phyloP scores from a whole-genome alignment of 2,113 vertebrate species.

The Prunella himalayana region DNA sequence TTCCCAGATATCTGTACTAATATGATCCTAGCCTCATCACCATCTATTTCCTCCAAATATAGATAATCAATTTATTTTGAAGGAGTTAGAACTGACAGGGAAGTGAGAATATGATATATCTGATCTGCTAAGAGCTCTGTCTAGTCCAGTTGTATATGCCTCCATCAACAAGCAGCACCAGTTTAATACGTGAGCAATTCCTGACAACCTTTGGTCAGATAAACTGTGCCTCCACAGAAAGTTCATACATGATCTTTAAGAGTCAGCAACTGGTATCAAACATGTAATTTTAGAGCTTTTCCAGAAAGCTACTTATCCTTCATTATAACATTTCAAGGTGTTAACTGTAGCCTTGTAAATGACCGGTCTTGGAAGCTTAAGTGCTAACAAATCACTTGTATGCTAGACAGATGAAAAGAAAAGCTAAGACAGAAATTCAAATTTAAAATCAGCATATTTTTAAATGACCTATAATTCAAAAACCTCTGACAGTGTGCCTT shows the following conservation, averaged over 20 bases:
- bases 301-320: not conserved
- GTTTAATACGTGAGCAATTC: not conserved
- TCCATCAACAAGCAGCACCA: not conserved
- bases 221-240: not conserved
- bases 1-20: not conserved
- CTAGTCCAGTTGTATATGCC: not conserved
- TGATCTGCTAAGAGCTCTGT: not conserved
- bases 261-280: not conserved
- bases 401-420: not conserved
- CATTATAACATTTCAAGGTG: not conserved
- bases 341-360: not conserved
- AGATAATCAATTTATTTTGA: not conserved
- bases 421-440: slow-evolving; percentile 1
- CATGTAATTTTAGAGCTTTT: not conserved
- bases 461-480: not conserved
- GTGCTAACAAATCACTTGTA: slow-evolving; percentile 6
- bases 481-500: not conserved
- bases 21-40: not conserved
- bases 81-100: not conserved
- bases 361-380: not conserved
- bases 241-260: not conserved
- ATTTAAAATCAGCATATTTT: slow-evolving; percentile 14
- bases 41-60: not conserved
- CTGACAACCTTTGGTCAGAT: not conserved
- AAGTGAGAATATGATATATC: not conserved